A percentile compares a stretch with the other conserved stretches of the same genome.
phyloP scores from a whole-genome alignment of 2,888 invertebrate genomes.

The Norana najaformis region DNA sequence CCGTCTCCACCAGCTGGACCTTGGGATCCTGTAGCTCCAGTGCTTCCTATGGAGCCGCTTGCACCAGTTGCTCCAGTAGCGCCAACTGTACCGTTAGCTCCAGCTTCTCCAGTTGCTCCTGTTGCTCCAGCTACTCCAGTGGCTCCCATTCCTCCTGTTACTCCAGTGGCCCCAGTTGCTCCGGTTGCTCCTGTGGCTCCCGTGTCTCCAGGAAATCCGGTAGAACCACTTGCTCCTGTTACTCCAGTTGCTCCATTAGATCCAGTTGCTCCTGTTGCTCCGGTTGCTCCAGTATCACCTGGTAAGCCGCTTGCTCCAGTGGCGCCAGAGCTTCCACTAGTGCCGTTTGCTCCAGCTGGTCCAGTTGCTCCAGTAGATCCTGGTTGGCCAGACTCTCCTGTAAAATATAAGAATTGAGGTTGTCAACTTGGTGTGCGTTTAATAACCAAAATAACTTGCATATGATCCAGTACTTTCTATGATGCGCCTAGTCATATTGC shows the following conservation, averaged over 20 bases:
- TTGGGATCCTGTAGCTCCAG: conserved; percentile 31
- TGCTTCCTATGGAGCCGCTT: conserved; percentile 25
- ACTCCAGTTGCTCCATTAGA: neutral
- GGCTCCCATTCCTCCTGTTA: neutral
- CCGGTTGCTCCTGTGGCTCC: neutral
- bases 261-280: too few relatives aligned
- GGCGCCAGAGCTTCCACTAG: neutral
- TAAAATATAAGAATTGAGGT: neutral
- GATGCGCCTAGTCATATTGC: too few relatives aligned
- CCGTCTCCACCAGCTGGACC: too few relatives aligned
- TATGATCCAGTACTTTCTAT: too few relatives aligned
- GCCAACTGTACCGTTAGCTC: conserved; percentile 29
- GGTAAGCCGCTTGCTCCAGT: neutral
- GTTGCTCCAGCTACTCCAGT: neutral
- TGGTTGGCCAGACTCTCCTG: neutral
- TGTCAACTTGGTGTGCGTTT: too few relatives aligned
- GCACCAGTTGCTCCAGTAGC: conserved; percentile 32
- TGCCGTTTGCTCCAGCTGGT: neutral
- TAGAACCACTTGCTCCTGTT: neutral
- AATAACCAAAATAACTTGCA: too few relatives aligned
- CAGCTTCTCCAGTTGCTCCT: neutral
- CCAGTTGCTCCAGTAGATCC: neutral
- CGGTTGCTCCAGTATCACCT: neutral
- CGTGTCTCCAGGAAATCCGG: neutral
- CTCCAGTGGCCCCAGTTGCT: neutral